Evolutionary conservation across 2,113 vertebrate genomes (phyloP), one percentile per base, ranked within the genome.

Genomic region (Ophiodon elongatus): DNA sequence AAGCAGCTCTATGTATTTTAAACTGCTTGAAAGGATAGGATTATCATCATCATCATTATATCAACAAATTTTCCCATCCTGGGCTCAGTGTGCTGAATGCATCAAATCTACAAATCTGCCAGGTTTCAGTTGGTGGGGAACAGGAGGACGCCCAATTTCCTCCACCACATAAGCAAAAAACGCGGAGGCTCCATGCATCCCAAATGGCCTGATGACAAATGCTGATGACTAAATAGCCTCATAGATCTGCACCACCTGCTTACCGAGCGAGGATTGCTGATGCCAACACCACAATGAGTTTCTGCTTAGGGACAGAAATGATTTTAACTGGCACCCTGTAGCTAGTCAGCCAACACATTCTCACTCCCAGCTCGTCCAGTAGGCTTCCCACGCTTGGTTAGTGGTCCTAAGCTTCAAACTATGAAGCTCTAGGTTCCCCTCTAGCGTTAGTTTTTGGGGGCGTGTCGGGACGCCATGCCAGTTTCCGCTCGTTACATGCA

Each of bases 181-280:
- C 5, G 19, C 43, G 70, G 73, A 52, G 65, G 79, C 79, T 76
- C 52, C 33, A 39, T 74, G 83, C 73, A 57, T 80, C 68, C 67
- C 79, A 73, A 89, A 76, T 67, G 41, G 69, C 62, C 60, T 73
- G 70, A 87, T 76, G 76, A 87, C 86, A 89, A 89, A 90, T 60
- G 81, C 73, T 76, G 70, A 87, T 73, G 73, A 88, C 86, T 84
- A 89, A 88, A 89, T 56, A 72, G 68, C 82, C 79, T 85, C 68
- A 66, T 47, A 84, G 80, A 88, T 80, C 63, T 85, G 84, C 86
- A 65, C 91, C 88, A 88, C 86, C 89, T 91, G 88, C 75, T 83
- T 85, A 79, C 70, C 1, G 39, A 71, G 54, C 23, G 8, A 59
- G n/a, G 31, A 64, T 65, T 59, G 21, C 31, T 29, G 60, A 77